These are phyloP conservation scores for Hestina assimilis DNA, from an alignment of 1,140 invertebrate species.

Conservation along the genomic window DNA sequence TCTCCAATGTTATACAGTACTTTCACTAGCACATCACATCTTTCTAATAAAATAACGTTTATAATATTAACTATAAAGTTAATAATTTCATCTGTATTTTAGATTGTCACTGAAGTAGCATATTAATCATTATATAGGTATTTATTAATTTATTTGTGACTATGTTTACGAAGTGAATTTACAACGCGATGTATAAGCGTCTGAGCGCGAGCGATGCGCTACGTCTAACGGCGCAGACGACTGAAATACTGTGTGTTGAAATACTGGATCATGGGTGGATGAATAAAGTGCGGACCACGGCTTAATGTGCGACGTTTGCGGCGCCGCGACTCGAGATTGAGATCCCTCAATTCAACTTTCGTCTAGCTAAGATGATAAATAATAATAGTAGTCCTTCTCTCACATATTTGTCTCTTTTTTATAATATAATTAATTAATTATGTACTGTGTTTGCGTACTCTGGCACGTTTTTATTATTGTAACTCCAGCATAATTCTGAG, in stretches of 20 bases:
- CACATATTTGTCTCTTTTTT: background rate
- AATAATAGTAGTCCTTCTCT: background rate
- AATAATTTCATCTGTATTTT: background rate
- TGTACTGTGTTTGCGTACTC: background rate
- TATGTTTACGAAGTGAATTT: background rate
- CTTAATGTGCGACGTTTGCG: background rate
- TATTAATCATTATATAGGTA: background rate
- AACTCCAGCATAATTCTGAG: too few relatives aligned
- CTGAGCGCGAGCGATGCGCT: background rate
- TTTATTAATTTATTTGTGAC: constrained; percentile 9
- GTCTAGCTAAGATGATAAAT: background rate
- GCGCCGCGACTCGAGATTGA: constrained; percentile 3
- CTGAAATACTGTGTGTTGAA: background rate
- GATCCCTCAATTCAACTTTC: constrained; percentile 17
- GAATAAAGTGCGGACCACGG: too few relatives aligned
- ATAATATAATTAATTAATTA: background rate
- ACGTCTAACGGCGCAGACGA: background rate
- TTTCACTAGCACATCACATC: constrained; percentile 58
- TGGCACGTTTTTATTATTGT: too few relatives aligned
- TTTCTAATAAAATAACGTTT: constrained; percentile 17
- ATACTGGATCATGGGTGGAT: too few relatives aligned
- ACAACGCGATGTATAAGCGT: background rate
- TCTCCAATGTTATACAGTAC: constrained; percentile 61
- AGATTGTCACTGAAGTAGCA: background rate
- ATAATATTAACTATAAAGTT: background rate